A percentile compares a stretch with the other conserved stretches of the same genome.
Conservation (phyloP, 2,888 invertebrate species). For the Toxonevra muliebris region DNA sequence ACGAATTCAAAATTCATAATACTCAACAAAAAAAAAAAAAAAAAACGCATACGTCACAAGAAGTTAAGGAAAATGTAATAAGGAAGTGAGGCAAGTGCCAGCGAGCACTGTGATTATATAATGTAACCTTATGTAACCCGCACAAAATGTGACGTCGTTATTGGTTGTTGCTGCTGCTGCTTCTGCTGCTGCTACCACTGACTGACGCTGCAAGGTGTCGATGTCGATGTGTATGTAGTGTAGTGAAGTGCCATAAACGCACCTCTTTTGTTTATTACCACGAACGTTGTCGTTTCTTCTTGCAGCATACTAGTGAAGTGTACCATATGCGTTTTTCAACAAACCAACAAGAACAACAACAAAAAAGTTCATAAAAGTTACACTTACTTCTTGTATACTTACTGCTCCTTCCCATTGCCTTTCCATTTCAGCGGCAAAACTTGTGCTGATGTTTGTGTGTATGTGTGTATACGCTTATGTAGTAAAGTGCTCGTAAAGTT, state of each 20-base stretch:
- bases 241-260: neutral
- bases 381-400: neutral
- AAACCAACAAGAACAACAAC: no score
- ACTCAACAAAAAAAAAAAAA: no score
- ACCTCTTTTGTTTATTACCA: neutral
- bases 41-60: no score
- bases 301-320: neutral
- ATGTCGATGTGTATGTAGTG: neutral
- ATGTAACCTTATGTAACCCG: no score
- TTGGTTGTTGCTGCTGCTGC: neutral
- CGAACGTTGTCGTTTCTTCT: neutral
- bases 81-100: no score
- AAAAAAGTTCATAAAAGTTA: slow-evolving; percentile 3
- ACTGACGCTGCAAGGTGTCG: neutral
- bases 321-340: slow-evolving; percentile 2
- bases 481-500: slow-evolving; percentile 2
- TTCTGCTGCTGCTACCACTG: neutral
- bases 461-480: neutral
- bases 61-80: no score
- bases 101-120: no score
- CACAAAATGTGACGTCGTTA: no score
- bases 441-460: neutral
- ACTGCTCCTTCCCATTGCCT: neutral
- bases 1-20: neutral
- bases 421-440: neutral